Evolutionary conservation across 1,140 invertebrate genomes (phyloP).

Genomic region (Grapholita molesta): DNA sequence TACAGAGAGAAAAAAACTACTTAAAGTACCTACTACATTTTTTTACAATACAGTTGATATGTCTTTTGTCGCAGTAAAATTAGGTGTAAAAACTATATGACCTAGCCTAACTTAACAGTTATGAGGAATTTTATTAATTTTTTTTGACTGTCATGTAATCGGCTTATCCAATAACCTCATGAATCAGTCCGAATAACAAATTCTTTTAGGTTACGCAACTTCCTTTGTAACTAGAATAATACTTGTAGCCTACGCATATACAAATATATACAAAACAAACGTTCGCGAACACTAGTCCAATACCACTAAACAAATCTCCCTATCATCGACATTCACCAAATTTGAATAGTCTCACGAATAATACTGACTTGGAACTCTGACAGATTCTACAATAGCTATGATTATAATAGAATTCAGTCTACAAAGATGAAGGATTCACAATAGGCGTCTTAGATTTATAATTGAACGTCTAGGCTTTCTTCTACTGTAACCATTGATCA

Average conservation of each 20-base stretch:
- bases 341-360: slow-evolving; percentile 13
- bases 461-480: slow-evolving; percentile 2
- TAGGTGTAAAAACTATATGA: too few species aligned
- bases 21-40: too few species aligned
- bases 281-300: background rate
- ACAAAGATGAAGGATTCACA: slow-evolving; percentile 5
- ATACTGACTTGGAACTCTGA: slow-evolving; percentile 9
- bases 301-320: background rate
- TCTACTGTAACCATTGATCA: slow-evolving; percentile 1
- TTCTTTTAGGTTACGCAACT: too few species aligned
- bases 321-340: background rate
- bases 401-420: slow-evolving; percentile 11
- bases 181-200: too few species aligned
- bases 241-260: background rate
- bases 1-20: too few species aligned
- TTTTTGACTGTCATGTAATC: too few species aligned
- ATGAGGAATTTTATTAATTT: too few species aligned
- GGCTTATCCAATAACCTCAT: too few species aligned
- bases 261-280: background rate
- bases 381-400: slow-evolving; percentile 12
- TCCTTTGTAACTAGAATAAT: too few species aligned
- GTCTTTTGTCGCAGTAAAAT: too few species aligned
- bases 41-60: too few species aligned
- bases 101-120: too few species aligned
- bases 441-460: slow-evolving; percentile 14